A percentile compares a stretch with the other conserved stretches of the same genome.
Conservation (phyloP, 2,888 invertebrate genomes). For the Drosophila antonietae region DNA sequence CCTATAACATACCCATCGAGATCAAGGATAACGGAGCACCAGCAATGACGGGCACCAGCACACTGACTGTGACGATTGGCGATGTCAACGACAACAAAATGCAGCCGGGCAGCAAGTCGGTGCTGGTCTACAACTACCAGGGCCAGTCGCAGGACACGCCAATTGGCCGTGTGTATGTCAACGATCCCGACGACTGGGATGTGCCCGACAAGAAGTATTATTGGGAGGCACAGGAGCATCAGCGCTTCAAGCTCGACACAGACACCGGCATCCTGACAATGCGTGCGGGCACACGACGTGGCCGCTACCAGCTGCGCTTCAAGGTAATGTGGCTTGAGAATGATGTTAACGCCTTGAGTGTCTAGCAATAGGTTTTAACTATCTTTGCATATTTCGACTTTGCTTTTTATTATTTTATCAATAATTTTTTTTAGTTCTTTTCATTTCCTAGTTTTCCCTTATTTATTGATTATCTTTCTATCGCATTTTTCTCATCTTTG, state of each 20-base stretch:
- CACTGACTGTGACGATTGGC: slow-evolving; percentile 97
- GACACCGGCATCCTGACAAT: slow-evolving; percentile 97
- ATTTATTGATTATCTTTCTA: too few relatives aligned
- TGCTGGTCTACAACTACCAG: slow-evolving; percentile 98
- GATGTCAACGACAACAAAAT: slow-evolving; percentile 99
- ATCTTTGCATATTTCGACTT: not conserved
- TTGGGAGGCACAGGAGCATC: slow-evolving; percentile 94
- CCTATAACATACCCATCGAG: slow-evolving; percentile 97
- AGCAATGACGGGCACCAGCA: slow-evolving; percentile 97
- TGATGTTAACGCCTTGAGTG: not conserved
- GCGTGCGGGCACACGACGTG: slow-evolving; percentile 95
- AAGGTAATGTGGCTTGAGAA: slow-evolving; percentile 83
- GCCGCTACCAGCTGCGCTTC: slow-evolving; percentile 91
- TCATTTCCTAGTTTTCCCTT: not conserved
- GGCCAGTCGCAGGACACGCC: slow-evolving; percentile 94
- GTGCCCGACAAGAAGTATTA: slow-evolving; percentile 98
- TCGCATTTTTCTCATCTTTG: too few relatives aligned
- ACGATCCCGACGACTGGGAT: slow-evolving; percentile 99
- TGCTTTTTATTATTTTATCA: not conserved
- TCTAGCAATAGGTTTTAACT: not conserved
- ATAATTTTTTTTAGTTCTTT: not conserved
- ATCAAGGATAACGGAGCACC: slow-evolving; percentile 98
- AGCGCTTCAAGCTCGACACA: slow-evolving; percentile 94
- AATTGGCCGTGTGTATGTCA: slow-evolving; percentile 97
- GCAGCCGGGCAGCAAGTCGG: slow-evolving; percentile 98